Percentiles rank a stretch among this genome's conserved stretches.
These are phyloP conservation scores for Leptinotarsa texana DNA, from an alignment of 1,140 invertebrate genomes.

Conservation along the genomic window DNA sequence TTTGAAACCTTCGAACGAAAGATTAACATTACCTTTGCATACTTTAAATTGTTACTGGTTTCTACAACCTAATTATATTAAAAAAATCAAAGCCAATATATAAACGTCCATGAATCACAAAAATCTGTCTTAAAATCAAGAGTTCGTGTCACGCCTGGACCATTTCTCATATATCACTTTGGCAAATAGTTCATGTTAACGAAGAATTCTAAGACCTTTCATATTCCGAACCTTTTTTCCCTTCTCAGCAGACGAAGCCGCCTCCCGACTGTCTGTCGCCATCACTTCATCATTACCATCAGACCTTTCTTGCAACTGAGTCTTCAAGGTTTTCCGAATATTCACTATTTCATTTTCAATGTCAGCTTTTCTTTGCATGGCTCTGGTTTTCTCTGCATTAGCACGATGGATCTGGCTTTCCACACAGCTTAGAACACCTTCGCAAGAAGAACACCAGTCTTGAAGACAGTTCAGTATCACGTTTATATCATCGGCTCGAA, in stretches of 20 bases:
- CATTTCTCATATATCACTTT: conserved; percentile 25
- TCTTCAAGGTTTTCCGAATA: conserved; percentile 82
- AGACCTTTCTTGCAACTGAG: conserved; percentile 70
- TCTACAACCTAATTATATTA: background rate
- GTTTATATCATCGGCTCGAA: conserved; percentile 77
- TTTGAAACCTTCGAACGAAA: too few species aligned
- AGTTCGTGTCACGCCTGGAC: conserved; percentile 17
- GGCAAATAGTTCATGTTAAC: conserved; percentile 37
- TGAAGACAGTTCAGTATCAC: conserved; percentile 79
- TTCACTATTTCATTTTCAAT: conserved; percentile 84
- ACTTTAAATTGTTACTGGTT: too few species aligned
- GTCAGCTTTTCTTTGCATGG: conserved; percentile 77
- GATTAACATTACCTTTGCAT: too few species aligned
- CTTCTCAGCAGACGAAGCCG: conserved; percentile 57
- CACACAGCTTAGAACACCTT: conserved; percentile 83
- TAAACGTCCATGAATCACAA: conserved; percentile 15
- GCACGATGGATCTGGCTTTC: conserved; percentile 87
- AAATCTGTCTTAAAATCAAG: background rate
- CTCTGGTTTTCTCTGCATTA: conserved; percentile 81
- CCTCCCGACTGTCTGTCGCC: conserved; percentile 60
- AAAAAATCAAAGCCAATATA: conserved; percentile 11
- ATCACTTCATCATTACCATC: conserved; percentile 65
- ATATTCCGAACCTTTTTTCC: conserved; percentile 58
- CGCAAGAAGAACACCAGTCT: conserved; percentile 90
- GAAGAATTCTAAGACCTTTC: conserved; percentile 54